phyloP scores from a whole-genome alignment of 2,888 invertebrate species.

The Copidosoma aretas region DNA sequence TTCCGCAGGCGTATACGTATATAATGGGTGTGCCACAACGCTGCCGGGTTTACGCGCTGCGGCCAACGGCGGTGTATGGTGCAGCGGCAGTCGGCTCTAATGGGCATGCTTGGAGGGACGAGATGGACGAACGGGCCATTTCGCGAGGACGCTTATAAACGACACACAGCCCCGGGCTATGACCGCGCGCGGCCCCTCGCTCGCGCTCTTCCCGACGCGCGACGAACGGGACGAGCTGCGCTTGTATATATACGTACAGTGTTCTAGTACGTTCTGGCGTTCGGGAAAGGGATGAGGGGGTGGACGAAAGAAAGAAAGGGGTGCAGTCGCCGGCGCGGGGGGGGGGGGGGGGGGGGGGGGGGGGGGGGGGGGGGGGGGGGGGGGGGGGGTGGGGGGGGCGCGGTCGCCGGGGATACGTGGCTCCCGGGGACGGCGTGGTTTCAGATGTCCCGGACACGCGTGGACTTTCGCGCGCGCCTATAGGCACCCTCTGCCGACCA shows the following conservation, averaged over 20 bases:
- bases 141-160: conserved; percentile 61
- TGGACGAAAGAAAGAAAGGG: conserved; percentile 10
- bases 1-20: background rate
- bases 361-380: too few relatives aligned
- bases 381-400: too few relatives aligned
- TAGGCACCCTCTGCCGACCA: background rate
- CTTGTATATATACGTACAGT: conserved; percentile 1
- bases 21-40: too few relatives aligned
- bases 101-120: conserved; percentile 59
- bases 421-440: conserved; percentile 48
- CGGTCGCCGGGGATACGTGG: conserved; percentile 13
- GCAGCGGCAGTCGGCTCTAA: conserved; percentile 56
- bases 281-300: too few relatives aligned
- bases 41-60: conserved; percentile 24
- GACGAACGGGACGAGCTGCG: conserved; percentile 23
- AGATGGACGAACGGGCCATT: conserved; percentile 62
- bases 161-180: conserved; percentile 50
- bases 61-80: conserved; percentile 36
- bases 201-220: background rate
- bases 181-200: conserved; percentile 14
- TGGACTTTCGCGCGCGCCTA: background rate
- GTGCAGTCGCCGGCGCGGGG: background rate
- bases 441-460: conserved; percentile 44
- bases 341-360: conserved; percentile 6
- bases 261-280: too few relatives aligned